A percentile compares a stretch with the other conserved stretches of the same genome.
These are phyloP conservation scores for Nematopogon swammerdamellus DNA, from an alignment of 2,888 invertebrate genomes.

Conservation along the genomic window DNA sequence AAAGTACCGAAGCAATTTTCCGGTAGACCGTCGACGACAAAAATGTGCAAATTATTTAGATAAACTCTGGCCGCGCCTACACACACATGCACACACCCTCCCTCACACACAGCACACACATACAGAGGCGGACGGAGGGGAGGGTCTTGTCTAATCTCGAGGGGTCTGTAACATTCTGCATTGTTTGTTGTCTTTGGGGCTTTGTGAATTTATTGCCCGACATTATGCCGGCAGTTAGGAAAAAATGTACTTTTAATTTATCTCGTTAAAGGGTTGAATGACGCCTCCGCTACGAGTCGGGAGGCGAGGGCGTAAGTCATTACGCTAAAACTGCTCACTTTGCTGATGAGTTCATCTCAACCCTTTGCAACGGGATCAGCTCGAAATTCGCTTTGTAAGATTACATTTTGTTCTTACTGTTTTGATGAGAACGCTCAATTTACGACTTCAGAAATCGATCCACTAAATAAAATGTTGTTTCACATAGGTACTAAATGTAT, in stretches of 20 bases:
- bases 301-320: slow-evolving; percentile 42
- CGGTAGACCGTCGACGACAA: slow-evolving; percentile 48
- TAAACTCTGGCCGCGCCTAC: slow-evolving; percentile 55
- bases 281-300: no score
- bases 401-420: neutral
- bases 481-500: no score
- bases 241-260: slow-evolving; percentile 59
- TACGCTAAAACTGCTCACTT: slow-evolving; percentile 56
- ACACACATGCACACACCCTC: slow-evolving; percentile 56
- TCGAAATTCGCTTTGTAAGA: neutral
- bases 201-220: slow-evolving; percentile 49
- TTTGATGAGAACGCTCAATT: no score
- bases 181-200: slow-evolving; percentile 54
- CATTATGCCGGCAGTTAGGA: slow-evolving; percentile 50
- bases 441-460: no score
- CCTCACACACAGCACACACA: slow-evolving; percentile 20
- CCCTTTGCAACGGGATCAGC: slow-evolving; percentile 23
- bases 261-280: slow-evolving; percentile 59
- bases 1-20: slow-evolving; percentile 55
- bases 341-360: slow-evolving; percentile 51
- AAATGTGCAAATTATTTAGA: slow-evolving; percentile 44
- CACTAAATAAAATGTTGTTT: no score
- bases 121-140: neutral
- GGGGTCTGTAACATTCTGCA: slow-evolving; percentile 10
- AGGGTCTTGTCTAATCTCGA: neutral